Evolutionary conservation across 2,113 vertebrate genomes (phyloP).

Genomic region (Macaca nemestrina): DNA sequence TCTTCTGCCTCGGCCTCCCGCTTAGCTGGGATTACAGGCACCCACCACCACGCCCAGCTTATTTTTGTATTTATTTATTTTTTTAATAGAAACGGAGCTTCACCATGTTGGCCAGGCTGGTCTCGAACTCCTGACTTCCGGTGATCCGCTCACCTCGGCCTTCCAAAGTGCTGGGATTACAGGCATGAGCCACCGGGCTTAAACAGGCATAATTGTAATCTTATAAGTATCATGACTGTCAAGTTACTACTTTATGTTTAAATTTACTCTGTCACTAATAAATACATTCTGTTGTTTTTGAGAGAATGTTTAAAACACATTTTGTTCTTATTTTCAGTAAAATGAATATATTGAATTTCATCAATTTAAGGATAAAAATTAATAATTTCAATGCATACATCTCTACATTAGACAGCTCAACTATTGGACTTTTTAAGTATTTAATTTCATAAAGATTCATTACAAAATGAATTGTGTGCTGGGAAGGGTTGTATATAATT

Average conservation of each 20-base stretch:
- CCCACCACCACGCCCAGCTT: no score
- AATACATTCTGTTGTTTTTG: conserved; percentile 53
- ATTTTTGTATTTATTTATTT: no score
- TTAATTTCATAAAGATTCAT: not conserved
- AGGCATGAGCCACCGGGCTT: no score
- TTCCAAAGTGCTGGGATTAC: no score
- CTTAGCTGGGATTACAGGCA: no score
- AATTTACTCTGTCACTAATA: conserved; percentile 60
- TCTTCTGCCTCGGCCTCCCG: no score
- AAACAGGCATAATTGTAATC: no score
- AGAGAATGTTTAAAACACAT: not conserved
- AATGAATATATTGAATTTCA: not conserved
- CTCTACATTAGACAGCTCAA: not conserved
- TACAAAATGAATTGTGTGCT: not conserved
- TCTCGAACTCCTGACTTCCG: no score
- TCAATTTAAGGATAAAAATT: not conserved
- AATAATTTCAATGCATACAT: not conserved
- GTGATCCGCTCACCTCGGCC: no score
- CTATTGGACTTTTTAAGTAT: not conserved
- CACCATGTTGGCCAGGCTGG: no score
- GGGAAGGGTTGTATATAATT: not conserved
- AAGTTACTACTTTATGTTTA: conserved; percentile 39
- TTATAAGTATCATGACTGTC: not conserved
- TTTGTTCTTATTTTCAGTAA: not conserved
- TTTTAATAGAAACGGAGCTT: no score